phyloP scores from a whole-genome alignment of 1,140 invertebrate genomes.

The Drosophila navojoa region DNA sequence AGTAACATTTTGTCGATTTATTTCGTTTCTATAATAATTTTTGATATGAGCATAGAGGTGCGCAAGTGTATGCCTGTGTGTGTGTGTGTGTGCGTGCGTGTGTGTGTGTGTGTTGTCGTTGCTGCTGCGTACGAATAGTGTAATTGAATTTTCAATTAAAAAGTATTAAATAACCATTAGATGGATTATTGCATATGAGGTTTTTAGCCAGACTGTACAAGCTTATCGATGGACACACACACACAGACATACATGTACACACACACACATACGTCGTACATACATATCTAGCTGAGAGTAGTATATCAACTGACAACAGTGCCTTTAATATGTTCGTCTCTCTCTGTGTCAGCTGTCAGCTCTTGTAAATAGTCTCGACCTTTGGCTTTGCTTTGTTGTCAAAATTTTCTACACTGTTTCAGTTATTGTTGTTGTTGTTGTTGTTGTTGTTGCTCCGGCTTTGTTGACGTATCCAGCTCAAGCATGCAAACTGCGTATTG shows the following conservation, averaged over 20 bases:
- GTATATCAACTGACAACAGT: background rate
- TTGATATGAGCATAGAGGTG: background rate
- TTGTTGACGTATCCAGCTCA: slow-evolving; percentile 24
- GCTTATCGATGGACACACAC: background rate
- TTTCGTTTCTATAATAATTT: slow-evolving; percentile 18
- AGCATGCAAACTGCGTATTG: background rate
- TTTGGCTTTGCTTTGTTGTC: slow-evolving; percentile 45
- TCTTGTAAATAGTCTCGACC: slow-evolving; percentile 48
- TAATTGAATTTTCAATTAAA: slow-evolving; percentile 37
- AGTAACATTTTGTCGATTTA: background rate
- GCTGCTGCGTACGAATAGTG: background rate
- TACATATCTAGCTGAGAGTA: background rate
- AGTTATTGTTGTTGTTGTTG: slow-evolving; percentile 10
- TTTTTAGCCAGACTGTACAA: background rate
- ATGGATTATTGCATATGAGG: slow-evolving; percentile 15
- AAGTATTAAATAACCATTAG: slow-evolving; percentile 34
- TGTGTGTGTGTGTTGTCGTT: background rate
- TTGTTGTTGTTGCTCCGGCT: slow-evolving; percentile 9
- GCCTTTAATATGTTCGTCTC: slow-evolving; percentile 22
- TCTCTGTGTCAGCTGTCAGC: slow-evolving; percentile 42
- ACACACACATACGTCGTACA: background rate
- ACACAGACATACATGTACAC: background rate
- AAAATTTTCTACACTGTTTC: slow-evolving; percentile 15
- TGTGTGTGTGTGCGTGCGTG: slow-evolving; percentile 8
- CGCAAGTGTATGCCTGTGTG: background rate